phyloP scores from a whole-genome alignment of 2,797 vertebrate genomes.

The Pelochelys cantorii region DNA sequence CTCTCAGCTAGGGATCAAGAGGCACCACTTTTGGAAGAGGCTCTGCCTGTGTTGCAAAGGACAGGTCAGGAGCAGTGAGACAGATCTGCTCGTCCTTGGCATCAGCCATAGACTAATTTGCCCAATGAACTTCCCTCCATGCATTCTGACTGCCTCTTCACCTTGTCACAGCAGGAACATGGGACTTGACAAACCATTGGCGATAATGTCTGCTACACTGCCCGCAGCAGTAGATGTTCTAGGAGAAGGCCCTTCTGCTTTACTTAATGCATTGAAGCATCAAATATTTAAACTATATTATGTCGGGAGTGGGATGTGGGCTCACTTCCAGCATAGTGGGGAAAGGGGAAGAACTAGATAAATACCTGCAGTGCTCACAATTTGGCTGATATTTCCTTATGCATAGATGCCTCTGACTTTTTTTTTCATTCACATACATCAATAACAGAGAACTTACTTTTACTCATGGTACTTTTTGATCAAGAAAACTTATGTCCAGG shows the following conservation, averaged over 20 bases:
- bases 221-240: background rate
- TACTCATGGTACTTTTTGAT: background rate
- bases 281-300: background rate
- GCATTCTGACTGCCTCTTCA: conserved; percentile 23
- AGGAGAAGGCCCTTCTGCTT: conserved; percentile 15
- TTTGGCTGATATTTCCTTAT: conserved; percentile 10
- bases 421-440: background rate
- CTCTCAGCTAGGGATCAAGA: background rate
- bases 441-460: background rate
- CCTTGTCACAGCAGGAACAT: conserved; percentile 1
- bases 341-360: conserved; percentile 10
- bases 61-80: background rate
- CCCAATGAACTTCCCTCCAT: conserved; percentile 35
- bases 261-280: background rate
- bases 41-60: background rate
- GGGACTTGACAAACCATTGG: conserved; percentile 7
- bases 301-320: background rate
- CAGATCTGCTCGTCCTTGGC: background rate
- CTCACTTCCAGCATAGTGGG: background rate
- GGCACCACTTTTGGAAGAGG: background rate
- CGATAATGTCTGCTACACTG: background rate
- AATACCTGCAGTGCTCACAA: background rate
- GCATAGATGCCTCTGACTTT: background rate
- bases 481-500: background rate
- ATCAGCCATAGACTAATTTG: conserved; percentile 31